These are phyloP conservation scores for Pavo muticus DNA, from an alignment of 2,113 vertebrate species.

Conservation along the genomic window DNA sequence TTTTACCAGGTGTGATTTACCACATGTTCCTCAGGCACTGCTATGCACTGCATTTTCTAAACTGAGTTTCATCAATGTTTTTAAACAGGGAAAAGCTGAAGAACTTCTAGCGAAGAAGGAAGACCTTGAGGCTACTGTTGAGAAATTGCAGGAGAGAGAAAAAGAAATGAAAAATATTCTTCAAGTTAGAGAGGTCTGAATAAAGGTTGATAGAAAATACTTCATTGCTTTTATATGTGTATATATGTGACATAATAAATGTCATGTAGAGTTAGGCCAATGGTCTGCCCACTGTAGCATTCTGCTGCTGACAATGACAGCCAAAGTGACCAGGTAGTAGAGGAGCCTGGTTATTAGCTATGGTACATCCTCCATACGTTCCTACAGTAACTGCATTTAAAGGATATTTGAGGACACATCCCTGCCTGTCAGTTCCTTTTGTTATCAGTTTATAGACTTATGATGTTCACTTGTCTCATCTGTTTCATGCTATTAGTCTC, in stretches of 20 bases:
- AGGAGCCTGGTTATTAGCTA: background rate
- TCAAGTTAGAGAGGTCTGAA: constrained; percentile 78
- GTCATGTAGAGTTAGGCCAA: background rate
- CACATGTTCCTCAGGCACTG: background rate
- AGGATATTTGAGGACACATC: background rate
- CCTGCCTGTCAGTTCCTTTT: background rate
- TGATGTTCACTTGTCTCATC: background rate
- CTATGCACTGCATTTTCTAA: background rate
- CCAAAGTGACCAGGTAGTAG: background rate
- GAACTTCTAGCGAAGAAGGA: constrained; percentile 73
- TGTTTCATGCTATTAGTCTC: background rate
- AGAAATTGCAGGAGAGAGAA: constrained; percentile 77
- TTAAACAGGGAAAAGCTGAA: constrained; percentile 77
- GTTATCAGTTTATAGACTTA: background rate
- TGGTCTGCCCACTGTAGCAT: background rate
- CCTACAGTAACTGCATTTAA: background rate
- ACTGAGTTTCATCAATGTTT: constrained; percentile 15
- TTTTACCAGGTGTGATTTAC: background rate
- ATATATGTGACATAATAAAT: background rate
- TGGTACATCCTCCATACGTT: background rate
- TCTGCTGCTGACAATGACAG: background rate
- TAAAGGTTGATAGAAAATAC: background rate
- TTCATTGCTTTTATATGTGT: background rate
- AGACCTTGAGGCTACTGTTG: constrained; percentile 71
- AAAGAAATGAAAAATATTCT: constrained; percentile 69